A percentile compares a stretch with the other conserved stretches of the same genome.
phyloP scores from a whole-genome alignment of 1,140 invertebrate species.

The Phenacoccus solenopsis region DNA sequence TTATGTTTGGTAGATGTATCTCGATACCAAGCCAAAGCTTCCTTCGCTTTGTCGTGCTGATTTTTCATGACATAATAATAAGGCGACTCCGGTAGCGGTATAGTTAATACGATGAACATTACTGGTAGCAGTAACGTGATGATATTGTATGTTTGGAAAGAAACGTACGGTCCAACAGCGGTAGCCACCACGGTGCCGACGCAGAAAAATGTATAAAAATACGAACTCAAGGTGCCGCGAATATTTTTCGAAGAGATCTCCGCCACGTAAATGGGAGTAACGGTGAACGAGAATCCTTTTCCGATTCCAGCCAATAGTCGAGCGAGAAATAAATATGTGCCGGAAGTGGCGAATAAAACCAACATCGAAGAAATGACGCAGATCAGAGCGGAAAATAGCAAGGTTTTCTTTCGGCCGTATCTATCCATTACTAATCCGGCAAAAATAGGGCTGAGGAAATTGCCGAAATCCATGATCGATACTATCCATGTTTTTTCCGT shows the following conservation, averaged over 20 bases:
- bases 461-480: constrained; percentile 26
- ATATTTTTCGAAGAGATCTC: constrained; percentile 47
- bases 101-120: constrained; percentile 50
- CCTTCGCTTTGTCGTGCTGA: constrained; percentile 40
- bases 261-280: constrained; percentile 70
- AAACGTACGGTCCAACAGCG: constrained; percentile 53
- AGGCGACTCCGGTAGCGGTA: constrained; percentile 70
- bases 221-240: constrained; percentile 44
- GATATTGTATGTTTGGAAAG: constrained; percentile 52
- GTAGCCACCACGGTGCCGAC: constrained; percentile 44
- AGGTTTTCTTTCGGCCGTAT: constrained; percentile 52
- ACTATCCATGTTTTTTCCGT: constrained; percentile 25
- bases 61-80: constrained; percentile 49
- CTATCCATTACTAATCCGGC: constrained; percentile 49
- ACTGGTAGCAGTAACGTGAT: constrained; percentile 45
- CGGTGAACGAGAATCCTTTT: constrained; percentile 59
- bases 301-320: constrained; percentile 43
- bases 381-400: constrained; percentile 46
- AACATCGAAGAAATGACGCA: constrained; percentile 38
- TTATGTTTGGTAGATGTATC: constrained; percentile 8
- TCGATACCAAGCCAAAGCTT: constrained; percentile 36
- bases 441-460: constrained; percentile 25
- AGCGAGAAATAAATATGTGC: constrained; percentile 19
- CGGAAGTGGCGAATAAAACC: constrained; percentile 31
- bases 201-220: constrained; percentile 63